A percentile compares a stretch with the other conserved stretches of the same genome.
These are phyloP conservation scores for Drosophila parthenogenetica DNA, from an alignment of 2,888 invertebrate species.

Conservation along the genomic window DNA sequence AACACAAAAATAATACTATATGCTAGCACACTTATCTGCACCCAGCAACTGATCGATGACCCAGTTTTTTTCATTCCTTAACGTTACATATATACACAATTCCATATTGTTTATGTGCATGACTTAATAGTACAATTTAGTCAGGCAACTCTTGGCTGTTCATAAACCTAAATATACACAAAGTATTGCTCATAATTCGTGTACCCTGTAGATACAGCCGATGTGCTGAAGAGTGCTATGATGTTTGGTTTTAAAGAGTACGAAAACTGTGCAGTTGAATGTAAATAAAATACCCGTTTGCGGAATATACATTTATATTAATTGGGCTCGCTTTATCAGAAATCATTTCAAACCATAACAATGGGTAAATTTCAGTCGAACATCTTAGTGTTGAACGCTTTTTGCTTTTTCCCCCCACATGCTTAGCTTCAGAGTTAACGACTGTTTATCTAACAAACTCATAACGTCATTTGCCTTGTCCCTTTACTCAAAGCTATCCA, in stretches of 20 bases:
- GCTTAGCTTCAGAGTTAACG: slow-evolving; percentile 27
- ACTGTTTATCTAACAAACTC: slow-evolving; percentile 65
- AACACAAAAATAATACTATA: background rate
- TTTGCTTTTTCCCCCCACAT: slow-evolving; percentile 2
- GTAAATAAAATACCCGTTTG: background rate
- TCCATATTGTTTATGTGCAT: slow-evolving; percentile 9
- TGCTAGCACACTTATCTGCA: background rate
- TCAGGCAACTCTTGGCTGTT: slow-evolving; percentile 27
- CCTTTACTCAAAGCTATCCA: slow-evolving; percentile 24
- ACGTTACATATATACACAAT: slow-evolving; percentile 2
- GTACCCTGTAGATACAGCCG: slow-evolving; percentile 9
- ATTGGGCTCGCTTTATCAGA: too few species aligned
- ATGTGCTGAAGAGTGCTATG: background rate
- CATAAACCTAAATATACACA: slow-evolving; percentile 43
- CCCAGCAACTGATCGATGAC: slow-evolving; percentile 50
- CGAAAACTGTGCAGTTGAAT: background rate
- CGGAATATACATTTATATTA: background rate
- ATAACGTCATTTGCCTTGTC: slow-evolving; percentile 47
- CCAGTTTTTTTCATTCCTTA: slow-evolving; percentile 32
- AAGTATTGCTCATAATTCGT: slow-evolving; percentile 42
- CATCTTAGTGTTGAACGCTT: background rate
- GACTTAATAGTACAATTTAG: slow-evolving; percentile 23
- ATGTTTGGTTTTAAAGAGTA: background rate
- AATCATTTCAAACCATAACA: background rate
- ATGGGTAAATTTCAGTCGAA: background rate